Evolutionary conservation across 1,140 invertebrate genomes (phyloP).

Genomic region (Cylas formicarius): DNA sequence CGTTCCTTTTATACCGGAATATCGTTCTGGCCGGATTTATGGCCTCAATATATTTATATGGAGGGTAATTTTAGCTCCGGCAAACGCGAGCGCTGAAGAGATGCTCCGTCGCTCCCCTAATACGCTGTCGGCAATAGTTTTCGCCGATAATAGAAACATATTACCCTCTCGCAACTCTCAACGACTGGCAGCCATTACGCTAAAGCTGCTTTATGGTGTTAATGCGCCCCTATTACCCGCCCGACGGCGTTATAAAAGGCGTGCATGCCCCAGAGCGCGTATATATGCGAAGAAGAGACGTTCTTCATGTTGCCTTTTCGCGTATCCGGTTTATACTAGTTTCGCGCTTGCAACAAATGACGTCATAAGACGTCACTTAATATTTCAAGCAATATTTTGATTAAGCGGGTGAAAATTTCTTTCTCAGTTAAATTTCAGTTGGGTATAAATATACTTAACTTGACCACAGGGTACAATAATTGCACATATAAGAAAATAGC

Average conservation of each 20-base stretch:
- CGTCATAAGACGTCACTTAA: no score
- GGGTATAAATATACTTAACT: no score
- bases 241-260: no score
- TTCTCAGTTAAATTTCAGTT: no score
- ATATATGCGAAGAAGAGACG: no score
- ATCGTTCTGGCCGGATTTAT: slow-evolving; percentile 40
- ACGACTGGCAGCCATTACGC: slow-evolving; percentile 41
- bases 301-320: slow-evolving; percentile 17
- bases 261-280: no score
- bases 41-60: slow-evolving; percentile 43
- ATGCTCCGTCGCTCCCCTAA: slow-evolving; percentile 26
- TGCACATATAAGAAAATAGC: no score
- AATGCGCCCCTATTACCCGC: slow-evolving; percentile 41
- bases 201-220: slow-evolving; percentile 44
- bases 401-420: no score
- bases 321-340: background rate
- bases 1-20: slow-evolving; percentile 39
- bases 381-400: no score
- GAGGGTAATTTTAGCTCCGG: slow-evolving; percentile 39
- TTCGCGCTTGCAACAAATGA: slow-evolving; percentile 13
- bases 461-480: no score
- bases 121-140: slow-evolving; percentile 37
- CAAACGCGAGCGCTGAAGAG: no score
- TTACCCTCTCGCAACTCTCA: slow-evolving; percentile 41
- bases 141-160: slow-evolving; percentile 43